These are phyloP conservation scores for Hypercompe scribonia DNA, from an alignment of 2,888 invertebrate species.

Conservation along the genomic window DNA sequence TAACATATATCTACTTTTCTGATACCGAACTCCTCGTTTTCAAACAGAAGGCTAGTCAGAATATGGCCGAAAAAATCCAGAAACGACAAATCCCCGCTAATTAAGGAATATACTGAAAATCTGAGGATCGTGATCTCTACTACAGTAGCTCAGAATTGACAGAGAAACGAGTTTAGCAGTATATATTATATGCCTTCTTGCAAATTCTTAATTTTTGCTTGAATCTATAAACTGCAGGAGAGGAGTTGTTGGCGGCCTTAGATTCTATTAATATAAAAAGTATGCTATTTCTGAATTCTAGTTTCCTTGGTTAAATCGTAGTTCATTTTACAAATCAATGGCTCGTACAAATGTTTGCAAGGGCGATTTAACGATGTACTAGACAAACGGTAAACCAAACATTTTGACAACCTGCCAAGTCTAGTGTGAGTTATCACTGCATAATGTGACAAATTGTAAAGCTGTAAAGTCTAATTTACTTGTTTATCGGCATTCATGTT, in stretches of 20 bases:
- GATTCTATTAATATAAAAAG: not conserved
- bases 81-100: too few species aligned
- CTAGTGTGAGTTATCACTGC: constrained; percentile 3
- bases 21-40: too few species aligned
- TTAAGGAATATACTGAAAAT: not conserved
- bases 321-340: not conserved
- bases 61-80: too few species aligned
- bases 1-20: too few species aligned
- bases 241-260: not conserved
- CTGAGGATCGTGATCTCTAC: not conserved
- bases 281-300: not conserved
- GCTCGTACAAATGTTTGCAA: not conserved
- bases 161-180: not conserved
- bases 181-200: not conserved
- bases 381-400: not conserved
- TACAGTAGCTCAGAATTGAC: not conserved
- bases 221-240: not conserved
- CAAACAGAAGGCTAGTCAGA: too few species aligned
- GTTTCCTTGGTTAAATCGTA: not conserved
- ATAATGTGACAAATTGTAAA: not conserved
- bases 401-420: constrained; percentile 17
- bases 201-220: not conserved
- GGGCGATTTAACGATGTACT: constrained; percentile 7
- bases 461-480: not conserved
- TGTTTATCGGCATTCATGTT: not conserved